Conservation (phyloP, 2,888 invertebrate species). For the Chrysolina oricalcia region DNA sequence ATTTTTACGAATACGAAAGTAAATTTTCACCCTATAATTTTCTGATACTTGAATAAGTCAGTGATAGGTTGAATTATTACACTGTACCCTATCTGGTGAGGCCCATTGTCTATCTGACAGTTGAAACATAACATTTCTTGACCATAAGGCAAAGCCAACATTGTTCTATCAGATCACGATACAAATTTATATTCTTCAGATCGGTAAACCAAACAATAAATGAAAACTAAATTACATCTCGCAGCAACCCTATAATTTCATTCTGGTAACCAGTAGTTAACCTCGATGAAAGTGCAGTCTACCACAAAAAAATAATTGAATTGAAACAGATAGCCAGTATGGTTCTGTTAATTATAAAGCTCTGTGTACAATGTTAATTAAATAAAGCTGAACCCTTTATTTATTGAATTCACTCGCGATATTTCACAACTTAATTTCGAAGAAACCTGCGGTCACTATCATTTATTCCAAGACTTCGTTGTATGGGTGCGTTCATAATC, state of each 20-base stretch:
- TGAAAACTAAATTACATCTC: conserved; percentile 31
- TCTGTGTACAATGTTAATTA: conserved; percentile 31
- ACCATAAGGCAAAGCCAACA: too few relatives aligned
- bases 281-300: conserved; percentile 11
- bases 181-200: neutral
- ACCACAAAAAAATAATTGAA: conserved; percentile 35
- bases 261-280: conserved; percentile 27
- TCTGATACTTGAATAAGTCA: too few relatives aligned
- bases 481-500: conserved; percentile 13
- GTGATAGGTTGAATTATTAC: too few relatives aligned
- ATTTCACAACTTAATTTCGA: conserved; percentile 44
- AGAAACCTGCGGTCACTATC: conserved; percentile 28
- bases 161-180: neutral
- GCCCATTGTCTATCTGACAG: too few relatives aligned
- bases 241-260: conserved; percentile 30
- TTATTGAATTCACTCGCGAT: conserved; percentile 40
- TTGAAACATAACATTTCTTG: too few relatives aligned
- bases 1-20: too few relatives aligned
- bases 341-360: conserved; percentile 40
- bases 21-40: too few relatives aligned
- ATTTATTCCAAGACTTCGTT: conserved; percentile 2
- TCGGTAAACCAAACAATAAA: neutral
- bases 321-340: conserved; percentile 41
- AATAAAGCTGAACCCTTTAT: conserved; percentile 34
- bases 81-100: too few relatives aligned